Percentiles rank a stretch among this genome's conserved stretches.
These are phyloP conservation scores for Parazoanthus darwini DNA, from an alignment of 92 coral and sea anemone species.

Conservation along the genomic window DNA sequence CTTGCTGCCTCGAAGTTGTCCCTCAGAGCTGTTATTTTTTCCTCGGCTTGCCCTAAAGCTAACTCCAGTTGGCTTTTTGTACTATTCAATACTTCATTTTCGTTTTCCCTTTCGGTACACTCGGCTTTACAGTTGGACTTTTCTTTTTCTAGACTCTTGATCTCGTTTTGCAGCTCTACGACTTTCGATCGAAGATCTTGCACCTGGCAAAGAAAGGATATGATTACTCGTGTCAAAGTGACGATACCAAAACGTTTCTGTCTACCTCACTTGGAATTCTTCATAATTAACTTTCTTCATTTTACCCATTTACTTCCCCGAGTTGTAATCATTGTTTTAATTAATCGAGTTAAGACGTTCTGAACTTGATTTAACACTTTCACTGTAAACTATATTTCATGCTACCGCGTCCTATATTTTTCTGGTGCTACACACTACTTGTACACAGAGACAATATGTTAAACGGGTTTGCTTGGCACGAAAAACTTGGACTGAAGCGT, in stretches of 20 bases:
- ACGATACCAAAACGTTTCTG: background rate
- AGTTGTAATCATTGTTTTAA: background rate
- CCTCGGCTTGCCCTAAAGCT: slow-evolving; percentile 27
- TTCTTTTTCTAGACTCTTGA: slow-evolving; percentile 7
- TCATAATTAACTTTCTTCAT: background rate
- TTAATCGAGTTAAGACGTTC: too few species aligned
- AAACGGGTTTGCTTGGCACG: background rate
- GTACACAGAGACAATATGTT: background rate
- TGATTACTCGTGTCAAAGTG: background rate
- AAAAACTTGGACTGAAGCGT: background rate
- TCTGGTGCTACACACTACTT: background rate
- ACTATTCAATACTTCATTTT: slow-evolving; percentile 17
- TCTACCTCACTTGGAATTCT: background rate
- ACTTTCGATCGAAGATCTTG: slow-evolving; percentile 3
- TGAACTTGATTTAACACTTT: too few species aligned
- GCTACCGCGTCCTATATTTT: background rate
- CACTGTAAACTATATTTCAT: too few species aligned
- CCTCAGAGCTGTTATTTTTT: slow-evolving; percentile 18
- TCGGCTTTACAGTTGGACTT: background rate
- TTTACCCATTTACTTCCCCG: background rate
- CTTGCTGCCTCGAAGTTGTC: slow-evolving; percentile 4
- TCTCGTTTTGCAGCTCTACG: background rate
- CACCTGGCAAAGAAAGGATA: background rate
- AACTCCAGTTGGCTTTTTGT: slow-evolving; percentile 34
- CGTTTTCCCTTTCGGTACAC: slow-evolving; percentile 1